A percentile compares a stretch with the other conserved stretches of the same genome.
These are phyloP conservation scores for Ferrisia virgata DNA, from an alignment of 2,888 invertebrate genomes.

Conservation along the genomic window DNA sequence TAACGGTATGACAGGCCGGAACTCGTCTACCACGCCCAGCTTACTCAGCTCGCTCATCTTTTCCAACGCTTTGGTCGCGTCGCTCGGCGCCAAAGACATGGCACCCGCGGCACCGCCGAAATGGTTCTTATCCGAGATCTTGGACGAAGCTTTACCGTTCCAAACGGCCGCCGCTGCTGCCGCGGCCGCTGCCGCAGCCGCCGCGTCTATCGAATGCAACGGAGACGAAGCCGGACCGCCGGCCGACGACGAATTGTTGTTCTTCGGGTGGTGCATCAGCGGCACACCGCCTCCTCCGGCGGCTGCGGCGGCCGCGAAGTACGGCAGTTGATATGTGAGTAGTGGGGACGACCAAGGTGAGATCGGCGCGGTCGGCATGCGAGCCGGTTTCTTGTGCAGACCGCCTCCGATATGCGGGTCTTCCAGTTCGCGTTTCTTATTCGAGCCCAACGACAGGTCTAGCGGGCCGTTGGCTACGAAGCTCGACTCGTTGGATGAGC, in stretches of 20 bases:
- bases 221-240: conserved; percentile 51
- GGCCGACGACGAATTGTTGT: conserved; percentile 54
- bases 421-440: conserved; percentile 55
- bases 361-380: conserved; percentile 48
- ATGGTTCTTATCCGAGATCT: conserved; percentile 59
- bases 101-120: too few species aligned
- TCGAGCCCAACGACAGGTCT: conserved; percentile 47
- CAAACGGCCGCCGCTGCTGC: conserved; percentile 60
- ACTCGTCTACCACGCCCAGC: conserved; percentile 74
- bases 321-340: conserved; percentile 71
- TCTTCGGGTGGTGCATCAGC: conserved; percentile 4
- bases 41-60: conserved; percentile 89
- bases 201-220: conserved; percentile 50
- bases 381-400: conserved; percentile 27
- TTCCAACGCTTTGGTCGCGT: conserved; percentile 82
- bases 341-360: conserved; percentile 76
- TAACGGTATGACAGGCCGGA: conserved; percentile 63
- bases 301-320: conserved; percentile 62
- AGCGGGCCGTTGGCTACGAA: conserved; percentile 56
- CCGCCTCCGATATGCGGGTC: not conserved
- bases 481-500: conserved; percentile 51
- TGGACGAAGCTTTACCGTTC: conserved; percentile 82
- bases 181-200: conserved; percentile 63
- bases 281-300: conserved; percentile 56
- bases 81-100: conserved; percentile 60